These are phyloP conservation scores for Ceyx cyanopectus DNA, from an alignment of 2,113 vertebrate species.

Conservation along the genomic window DNA sequence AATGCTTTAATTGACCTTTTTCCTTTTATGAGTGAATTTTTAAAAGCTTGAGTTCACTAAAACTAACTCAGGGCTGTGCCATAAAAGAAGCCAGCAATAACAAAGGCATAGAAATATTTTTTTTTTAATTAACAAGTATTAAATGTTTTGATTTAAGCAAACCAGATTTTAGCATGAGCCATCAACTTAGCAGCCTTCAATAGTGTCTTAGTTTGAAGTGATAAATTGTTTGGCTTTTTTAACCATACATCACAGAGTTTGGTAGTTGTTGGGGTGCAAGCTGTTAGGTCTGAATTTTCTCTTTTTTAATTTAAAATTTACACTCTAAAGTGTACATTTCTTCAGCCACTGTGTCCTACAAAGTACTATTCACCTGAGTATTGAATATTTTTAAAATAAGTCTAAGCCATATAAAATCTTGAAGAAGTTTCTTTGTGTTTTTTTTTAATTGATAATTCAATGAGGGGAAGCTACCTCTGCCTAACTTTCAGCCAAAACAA, in stretches of 20 bases:
- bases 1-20: background rate
- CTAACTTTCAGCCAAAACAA: background rate
- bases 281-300: background rate
- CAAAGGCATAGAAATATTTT: background rate
- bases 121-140: conserved; percentile 6
- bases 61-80: background rate
- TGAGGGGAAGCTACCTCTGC: background rate
- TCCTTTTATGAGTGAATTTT: background rate
- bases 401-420: background rate
- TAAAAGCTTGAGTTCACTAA: background rate
- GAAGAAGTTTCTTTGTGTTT: background rate
- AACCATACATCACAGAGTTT: background rate
- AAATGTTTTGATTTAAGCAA: conserved; percentile 34
- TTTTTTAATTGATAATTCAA: background rate
- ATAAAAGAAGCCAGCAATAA: background rate
- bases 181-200: background rate
- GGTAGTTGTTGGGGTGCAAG: background rate
- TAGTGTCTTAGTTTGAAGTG: background rate
- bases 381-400: background rate
- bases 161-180: conserved; percentile 19
- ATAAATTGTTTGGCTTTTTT: background rate
- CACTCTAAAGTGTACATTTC: background rate
- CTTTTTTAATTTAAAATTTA: background rate
- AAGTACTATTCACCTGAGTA: background rate
- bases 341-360: background rate